Conservation (phyloP, 2,797 vertebrate genomes). For the Rachycentron canadum region DNA sequence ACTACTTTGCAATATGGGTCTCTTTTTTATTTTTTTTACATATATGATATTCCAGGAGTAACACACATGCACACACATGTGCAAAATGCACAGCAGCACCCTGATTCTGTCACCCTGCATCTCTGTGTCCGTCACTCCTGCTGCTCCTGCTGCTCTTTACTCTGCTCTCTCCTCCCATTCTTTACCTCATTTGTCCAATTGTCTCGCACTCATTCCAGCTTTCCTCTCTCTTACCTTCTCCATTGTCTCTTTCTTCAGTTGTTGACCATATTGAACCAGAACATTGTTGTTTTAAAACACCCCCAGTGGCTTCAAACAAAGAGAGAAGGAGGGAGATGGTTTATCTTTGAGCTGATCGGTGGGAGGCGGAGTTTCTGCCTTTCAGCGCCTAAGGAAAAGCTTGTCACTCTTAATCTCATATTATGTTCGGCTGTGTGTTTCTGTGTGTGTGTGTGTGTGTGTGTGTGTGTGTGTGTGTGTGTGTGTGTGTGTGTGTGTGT, state of each 20-base stretch:
- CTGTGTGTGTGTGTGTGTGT: slow-evolving; percentile 12
- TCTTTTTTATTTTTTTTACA: slow-evolving; percentile 18
- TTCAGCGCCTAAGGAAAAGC: slow-evolving; percentile 67
- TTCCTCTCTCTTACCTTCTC: slow-evolving; percentile 12
- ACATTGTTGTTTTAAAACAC: slow-evolving; percentile 36
- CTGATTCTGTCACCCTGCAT: slow-evolving; percentile 78
- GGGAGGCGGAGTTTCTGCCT: slow-evolving; percentile 35
- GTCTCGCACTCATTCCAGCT: background rate
- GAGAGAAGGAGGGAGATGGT: slow-evolving; percentile 25
- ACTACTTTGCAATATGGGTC: background rate
- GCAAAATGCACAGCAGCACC: slow-evolving; percentile 53
- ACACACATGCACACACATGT: slow-evolving; percentile 29
- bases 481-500: slow-evolving; percentile 27
- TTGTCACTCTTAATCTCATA: slow-evolving; percentile 77
- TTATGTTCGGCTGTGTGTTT: slow-evolving; percentile 47
- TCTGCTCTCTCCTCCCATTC: background rate
- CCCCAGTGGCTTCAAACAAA: slow-evolving; percentile 12
- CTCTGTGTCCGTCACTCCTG: slow-evolving; percentile 52
- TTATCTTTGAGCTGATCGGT: slow-evolving; percentile 40
- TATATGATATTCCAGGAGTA: slow-evolving; percentile 15
- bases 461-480: slow-evolving; percentile 19
- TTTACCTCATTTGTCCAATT: slow-evolving; percentile 24
- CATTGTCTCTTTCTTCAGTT: background rate
- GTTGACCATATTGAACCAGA: slow-evolving; percentile 25
- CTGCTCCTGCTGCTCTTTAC: slow-evolving; percentile 37